phyloP scores from a whole-genome alignment of 2,797 vertebrate species.

The Chaunax sp. region DNA sequence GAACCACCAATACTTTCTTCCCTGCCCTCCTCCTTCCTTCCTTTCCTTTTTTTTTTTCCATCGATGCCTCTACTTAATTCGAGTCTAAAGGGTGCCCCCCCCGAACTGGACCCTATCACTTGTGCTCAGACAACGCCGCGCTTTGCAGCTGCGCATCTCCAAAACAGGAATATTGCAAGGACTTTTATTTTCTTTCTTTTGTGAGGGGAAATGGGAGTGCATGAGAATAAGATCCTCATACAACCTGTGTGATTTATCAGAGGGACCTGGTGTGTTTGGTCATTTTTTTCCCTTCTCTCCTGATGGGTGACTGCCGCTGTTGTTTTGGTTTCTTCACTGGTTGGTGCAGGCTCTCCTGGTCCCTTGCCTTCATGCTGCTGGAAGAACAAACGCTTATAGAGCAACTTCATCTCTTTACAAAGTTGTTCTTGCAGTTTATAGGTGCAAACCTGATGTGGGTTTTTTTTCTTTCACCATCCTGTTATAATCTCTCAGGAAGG shows the following conservation, averaged over 20 bases:
- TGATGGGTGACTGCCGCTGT: conserved; percentile 52
- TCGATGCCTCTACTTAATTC: conserved; percentile 64
- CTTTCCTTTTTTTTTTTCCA: conserved; percentile 3
- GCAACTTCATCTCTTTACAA: conserved; percentile 60
- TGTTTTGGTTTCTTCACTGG: conserved; percentile 43
- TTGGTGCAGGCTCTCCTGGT: conserved; percentile 30
- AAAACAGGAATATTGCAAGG: conserved; percentile 63
- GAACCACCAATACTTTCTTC: conserved; percentile 75
- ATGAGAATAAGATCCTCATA: conserved; percentile 31
- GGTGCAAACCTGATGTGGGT: conserved; percentile 26
- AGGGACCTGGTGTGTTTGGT: conserved; percentile 45
- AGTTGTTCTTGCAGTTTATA: conserved; percentile 58
- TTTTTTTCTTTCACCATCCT: not conserved
- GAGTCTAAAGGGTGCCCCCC: conserved; percentile 71
- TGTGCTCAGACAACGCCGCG: conserved; percentile 55
- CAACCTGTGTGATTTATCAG: conserved; percentile 27
- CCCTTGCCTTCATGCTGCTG: conserved; percentile 38
- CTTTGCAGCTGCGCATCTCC: conserved; percentile 45
- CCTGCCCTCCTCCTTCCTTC: conserved; percentile 57
- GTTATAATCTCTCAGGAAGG: conserved; percentile 32
- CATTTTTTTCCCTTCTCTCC: conserved; percentile 24
- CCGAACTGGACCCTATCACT: conserved; percentile 73
- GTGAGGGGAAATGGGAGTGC: conserved; percentile 1
- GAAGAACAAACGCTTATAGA: conserved; percentile 43
- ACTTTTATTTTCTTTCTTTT: conserved; percentile 22